A percentile compares a stretch with the other conserved stretches of the same genome.
These are phyloP conservation scores for Sebastes matsubarae DNA, from an alignment of 2,797 vertebrate genomes.

Conservation along the genomic window DNA sequence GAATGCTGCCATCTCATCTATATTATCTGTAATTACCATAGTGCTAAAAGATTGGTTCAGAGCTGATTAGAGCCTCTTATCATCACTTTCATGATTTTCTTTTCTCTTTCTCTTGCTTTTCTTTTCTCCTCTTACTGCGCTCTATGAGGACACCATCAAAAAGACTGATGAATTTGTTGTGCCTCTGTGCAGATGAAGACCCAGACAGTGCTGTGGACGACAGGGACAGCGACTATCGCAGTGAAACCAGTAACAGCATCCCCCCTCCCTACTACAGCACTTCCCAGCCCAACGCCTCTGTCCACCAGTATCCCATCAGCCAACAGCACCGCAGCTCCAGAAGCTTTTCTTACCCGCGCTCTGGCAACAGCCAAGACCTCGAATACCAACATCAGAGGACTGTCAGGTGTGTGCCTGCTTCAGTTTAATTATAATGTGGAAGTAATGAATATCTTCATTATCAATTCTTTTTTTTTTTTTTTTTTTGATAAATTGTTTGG, in stretches of 20 bases:
- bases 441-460: not conserved
- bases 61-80: slow-evolving; percentile 26
- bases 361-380: slow-evolving; percentile 87
- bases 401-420: slow-evolving; percentile 65
- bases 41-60: slow-evolving; percentile 25
- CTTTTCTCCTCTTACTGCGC: not conserved
- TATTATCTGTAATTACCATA: slow-evolving; percentile 42
- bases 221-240: slow-evolving; percentile 96
- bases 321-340: slow-evolving; percentile 88
- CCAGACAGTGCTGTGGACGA: slow-evolving; percentile 95
- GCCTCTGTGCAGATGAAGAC: slow-evolving; percentile 87
- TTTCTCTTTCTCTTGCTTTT: not conserved
- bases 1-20: slow-evolving; percentile 26
- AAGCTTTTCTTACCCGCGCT: slow-evolving; percentile 85
- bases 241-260: slow-evolving; percentile 97
- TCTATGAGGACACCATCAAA: not conserved
- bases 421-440: not conserved
- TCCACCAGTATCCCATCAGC: slow-evolving; percentile 94
- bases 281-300: slow-evolving; percentile 94
- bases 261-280: slow-evolving; percentile 93
- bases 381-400: slow-evolving; percentile 88
- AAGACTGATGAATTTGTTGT: not conserved
- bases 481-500: not conserved
- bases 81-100: slow-evolving; percentile 2
- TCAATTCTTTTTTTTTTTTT: not conserved